phyloP scores from a whole-genome alignment of 2,888 invertebrate genomes.

The Acronicta psi region DNA sequence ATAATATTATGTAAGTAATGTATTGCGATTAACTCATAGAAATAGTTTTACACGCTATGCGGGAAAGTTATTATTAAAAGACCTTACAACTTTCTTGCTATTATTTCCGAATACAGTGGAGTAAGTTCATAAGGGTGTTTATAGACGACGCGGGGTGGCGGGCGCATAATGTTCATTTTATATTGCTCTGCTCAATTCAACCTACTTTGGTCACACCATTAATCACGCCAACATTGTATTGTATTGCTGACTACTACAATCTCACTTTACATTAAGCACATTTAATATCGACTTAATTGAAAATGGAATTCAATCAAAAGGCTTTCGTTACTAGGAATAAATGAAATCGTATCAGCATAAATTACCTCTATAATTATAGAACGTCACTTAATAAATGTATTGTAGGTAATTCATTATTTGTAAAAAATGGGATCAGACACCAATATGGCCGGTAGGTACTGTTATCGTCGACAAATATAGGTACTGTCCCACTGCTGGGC shows the following conservation, averaged over 20 bases:
- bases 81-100: constrained; percentile 70
- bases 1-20: constrained; percentile 10
- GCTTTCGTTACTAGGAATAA: not conserved
- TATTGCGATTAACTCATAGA: constrained; percentile 36
- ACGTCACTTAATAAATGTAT: too few species aligned
- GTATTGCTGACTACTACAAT: constrained; percentile 60
- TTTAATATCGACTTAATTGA: constrained; percentile 41
- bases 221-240: constrained; percentile 70
- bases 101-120: constrained; percentile 70
- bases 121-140: constrained; percentile 68
- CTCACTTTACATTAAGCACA: constrained; percentile 60
- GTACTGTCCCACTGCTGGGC: too few species aligned
- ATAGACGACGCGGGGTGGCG: constrained; percentile 49
- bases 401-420: too few species aligned
- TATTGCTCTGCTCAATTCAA: constrained; percentile 68
- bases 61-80: constrained; percentile 74
- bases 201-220: constrained; percentile 64
- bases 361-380: too few species aligned
- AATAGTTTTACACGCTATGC: constrained; percentile 63
- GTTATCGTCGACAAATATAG: too few species aligned
- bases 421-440: too few species aligned
- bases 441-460: too few species aligned
- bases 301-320: constrained; percentile 8
- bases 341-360: too few species aligned
- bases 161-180: constrained; percentile 60